Conservation (phyloP, 2,113 vertebrate species). For the Piliocolobus tephrosceles region DNA sequence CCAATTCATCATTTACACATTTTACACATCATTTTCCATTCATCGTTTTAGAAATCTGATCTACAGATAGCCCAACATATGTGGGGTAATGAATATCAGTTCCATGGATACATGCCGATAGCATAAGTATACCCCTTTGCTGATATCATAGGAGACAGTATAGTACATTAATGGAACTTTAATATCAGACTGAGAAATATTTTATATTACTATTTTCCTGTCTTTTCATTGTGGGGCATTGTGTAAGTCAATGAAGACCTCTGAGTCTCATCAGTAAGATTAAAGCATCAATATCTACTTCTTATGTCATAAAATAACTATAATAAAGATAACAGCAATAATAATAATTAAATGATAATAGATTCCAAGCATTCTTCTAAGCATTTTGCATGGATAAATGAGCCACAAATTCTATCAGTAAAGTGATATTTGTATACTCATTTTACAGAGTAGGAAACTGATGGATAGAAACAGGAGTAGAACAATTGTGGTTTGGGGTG, state of each 20-base stretch:
- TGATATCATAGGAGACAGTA: background rate
- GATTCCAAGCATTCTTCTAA: background rate
- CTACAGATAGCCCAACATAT: background rate
- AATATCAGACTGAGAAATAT: background rate
- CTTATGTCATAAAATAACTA: background rate
- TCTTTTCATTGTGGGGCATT: background rate
- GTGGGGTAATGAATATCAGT: background rate
- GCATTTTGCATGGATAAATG: background rate
- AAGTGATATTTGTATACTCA: background rate
- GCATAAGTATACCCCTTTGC: fast-evolving
- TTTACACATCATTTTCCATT: no score
- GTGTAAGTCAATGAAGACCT: background rate
- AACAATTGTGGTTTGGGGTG: background rate
- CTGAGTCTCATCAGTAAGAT: background rate
- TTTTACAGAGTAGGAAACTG: background rate
- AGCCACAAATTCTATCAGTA: background rate
- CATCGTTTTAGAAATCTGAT: background rate
- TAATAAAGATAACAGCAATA: background rate
- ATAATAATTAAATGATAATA: background rate
- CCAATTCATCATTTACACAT: background rate
- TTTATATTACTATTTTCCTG: background rate
- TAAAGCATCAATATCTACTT: background rate
- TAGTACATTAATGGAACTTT: background rate
- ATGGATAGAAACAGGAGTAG: background rate
- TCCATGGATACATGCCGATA: background rate